Base-by-base conservation (phyloP, 30 jellyfish, hydroid and myxozoan species). In the Aurelia sp. region DNA sequence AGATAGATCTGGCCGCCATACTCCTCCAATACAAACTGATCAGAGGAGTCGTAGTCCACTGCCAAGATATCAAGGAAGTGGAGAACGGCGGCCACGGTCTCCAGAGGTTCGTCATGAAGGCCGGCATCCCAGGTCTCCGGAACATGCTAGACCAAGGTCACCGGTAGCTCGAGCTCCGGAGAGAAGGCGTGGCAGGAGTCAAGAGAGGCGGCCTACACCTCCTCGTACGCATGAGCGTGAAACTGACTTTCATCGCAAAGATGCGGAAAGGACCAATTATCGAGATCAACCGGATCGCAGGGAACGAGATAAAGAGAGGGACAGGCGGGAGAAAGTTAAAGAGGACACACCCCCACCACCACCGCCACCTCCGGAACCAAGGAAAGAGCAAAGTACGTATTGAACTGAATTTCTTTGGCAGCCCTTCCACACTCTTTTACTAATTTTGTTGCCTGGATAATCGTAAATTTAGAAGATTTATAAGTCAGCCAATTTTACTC, bases 341-440 rank as follows among this genome's bases (percentile, higher is more conserved):
- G 97, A 90, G n/a, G 97, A 90, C 24, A 90, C 92, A 18, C 97
- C 97, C 18, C 97, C 97, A 13, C 97, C 97, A 2, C 97, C 97
- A n/a, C 97, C 97, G 5, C 97, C 97, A 30, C 97, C 97, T 2
- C 97, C 97, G 8, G 92, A 81, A 58, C 89, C 94, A 74, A 90
- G 92, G 72, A 84, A 84, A 27, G 93, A 84, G 16, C 77, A 77
- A 40, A 66, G 93, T 84, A 63, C 64, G 93, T 72, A 17, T 44
- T 44, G 55, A 44, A 44, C 9, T 27, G 33, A 27, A 27, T 27
- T 44, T 44, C 55, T 44, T 9, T 44, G 9, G 15, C 7, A 44
- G 9, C 15, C 55, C 15, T 7, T 44, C 9, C 55, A 44, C 15
- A 44, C 15, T 44, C 15, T 0, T 44, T 8, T 13, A 44, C 15